These are phyloP conservation scores for Ginglymostoma cirratum DNA, from an alignment of 2,113 vertebrate species.

Conservation along the genomic window DNA sequence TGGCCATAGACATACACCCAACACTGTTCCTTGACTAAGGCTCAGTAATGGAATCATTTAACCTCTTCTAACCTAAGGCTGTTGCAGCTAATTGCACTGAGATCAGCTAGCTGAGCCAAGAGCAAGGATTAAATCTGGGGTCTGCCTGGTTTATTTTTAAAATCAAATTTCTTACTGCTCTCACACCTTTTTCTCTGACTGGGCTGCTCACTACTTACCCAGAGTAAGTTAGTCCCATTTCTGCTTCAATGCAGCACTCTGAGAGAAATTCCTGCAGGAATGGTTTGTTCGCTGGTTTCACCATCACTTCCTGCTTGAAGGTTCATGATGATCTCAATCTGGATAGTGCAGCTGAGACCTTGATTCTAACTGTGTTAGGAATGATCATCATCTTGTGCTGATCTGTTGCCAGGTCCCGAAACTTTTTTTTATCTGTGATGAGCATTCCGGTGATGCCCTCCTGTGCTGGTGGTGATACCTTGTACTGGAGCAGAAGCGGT, in stretches of 20 bases:
- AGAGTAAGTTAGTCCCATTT: not conserved
- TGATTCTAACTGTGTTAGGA: not conserved
- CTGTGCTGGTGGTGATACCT: not conserved
- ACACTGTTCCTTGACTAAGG: not conserved
- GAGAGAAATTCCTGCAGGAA: not conserved
- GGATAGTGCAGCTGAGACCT: not conserved
- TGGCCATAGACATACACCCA: not conserved
- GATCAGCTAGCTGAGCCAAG: not conserved
- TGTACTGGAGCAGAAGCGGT: not conserved
- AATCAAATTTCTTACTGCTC: not conserved
- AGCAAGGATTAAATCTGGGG: not conserved
- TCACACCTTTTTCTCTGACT: not conserved
- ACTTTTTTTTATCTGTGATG: not conserved
- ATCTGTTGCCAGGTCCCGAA: not conserved
- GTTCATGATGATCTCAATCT: not conserved
- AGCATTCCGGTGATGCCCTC: not conserved
- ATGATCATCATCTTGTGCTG: not conserved
- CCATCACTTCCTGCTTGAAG: not conserved
- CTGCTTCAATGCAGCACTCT: not conserved
- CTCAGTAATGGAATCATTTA: not conserved
- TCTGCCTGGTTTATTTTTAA: not conserved
- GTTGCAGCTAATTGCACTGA: not conserved
- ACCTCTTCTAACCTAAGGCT: not conserved
- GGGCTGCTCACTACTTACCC: not conserved
- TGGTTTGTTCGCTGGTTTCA: not conserved